phyloP scores from a whole-genome alignment of 2,797 vertebrate species.

The Gadopsis marmoratus region DNA sequence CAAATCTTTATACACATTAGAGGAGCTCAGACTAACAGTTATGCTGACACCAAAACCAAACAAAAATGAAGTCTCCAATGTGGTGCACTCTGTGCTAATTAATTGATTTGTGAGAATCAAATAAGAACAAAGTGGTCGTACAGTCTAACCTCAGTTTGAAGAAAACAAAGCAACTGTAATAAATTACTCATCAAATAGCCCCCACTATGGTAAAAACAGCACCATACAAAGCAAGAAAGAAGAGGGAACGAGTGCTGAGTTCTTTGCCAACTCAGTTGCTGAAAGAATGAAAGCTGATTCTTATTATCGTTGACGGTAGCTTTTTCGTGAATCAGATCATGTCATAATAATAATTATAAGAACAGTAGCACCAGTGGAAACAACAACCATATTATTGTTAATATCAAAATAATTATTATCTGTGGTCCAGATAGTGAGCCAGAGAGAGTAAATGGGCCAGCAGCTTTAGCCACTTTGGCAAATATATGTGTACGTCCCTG shows the following conservation, averaged over 20 bases:
- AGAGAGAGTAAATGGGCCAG: not conserved
- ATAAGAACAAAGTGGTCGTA: not conserved
- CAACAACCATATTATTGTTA: not conserved
- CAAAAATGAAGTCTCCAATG: not conserved
- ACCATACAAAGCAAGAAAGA: not conserved
- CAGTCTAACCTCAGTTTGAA: constrained; percentile 6
- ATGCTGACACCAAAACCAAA: constrained; percentile 1
- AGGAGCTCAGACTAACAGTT: not conserved
- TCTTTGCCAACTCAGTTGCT: not conserved
- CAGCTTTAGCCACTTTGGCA: not conserved
- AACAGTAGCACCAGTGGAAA: not conserved
- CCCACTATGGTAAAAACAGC: constrained; percentile 9
- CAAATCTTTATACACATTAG: not conserved
- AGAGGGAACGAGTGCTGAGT: not conserved
- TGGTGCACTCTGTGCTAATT: constrained; percentile 13
- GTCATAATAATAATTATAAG: not conserved
- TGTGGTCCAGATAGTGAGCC: not conserved
- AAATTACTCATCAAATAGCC: constrained; percentile 6
- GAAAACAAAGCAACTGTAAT: constrained; percentile 17
- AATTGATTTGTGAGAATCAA: constrained; percentile 22
- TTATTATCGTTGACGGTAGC: no score
- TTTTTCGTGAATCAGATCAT: not conserved
- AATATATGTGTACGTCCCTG: not conserved
- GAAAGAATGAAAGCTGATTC: not conserved
- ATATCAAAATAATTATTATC: not conserved